Evolutionary conservation across 1,140 invertebrate genomes (phyloP).

Genomic region (Lepidurus arcticus): DNA sequence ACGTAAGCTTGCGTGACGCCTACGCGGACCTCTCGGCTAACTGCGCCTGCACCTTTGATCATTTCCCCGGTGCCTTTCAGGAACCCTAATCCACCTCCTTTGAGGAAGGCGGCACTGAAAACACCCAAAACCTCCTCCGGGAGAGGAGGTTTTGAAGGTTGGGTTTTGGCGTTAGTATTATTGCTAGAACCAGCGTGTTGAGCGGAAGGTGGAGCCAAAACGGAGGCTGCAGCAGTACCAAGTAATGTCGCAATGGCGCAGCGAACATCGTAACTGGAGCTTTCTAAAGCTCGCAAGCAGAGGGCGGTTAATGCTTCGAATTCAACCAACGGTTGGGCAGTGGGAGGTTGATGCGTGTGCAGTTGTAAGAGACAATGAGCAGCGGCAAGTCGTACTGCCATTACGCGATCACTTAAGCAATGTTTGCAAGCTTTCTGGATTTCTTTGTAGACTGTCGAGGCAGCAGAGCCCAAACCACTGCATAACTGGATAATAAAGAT

Average conservation of each 20-base stretch:
- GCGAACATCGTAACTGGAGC: conserved; percentile 89
- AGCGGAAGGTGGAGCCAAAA: conserved; percentile 52
- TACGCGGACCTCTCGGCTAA: conserved; percentile 91
- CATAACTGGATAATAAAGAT: conserved; percentile 52
- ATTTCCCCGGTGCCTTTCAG: conserved; percentile 91
- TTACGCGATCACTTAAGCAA: conserved; percentile 79
- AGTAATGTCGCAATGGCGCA: conserved; percentile 86
- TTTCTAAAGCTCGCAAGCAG: conserved; percentile 86
- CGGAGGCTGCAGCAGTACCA: conserved; percentile 76
- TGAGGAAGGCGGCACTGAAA: conserved; percentile 87
- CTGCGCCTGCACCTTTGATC: conserved; percentile 86
- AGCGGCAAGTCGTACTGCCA: conserved; percentile 82
- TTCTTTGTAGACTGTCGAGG: conserved; percentile 80
- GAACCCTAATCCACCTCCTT: conserved; percentile 83
- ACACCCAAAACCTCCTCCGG: conserved; percentile 87
- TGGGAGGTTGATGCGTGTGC: conserved; percentile 59
- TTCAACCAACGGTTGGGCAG: conserved; percentile 78
- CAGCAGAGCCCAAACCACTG: conserved; percentile 79
- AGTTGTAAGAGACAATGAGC: conserved; percentile 82
- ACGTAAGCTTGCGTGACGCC: conserved; percentile 63
- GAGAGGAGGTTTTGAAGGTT: conserved; percentile 49
- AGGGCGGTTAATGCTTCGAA: conserved; percentile 81
- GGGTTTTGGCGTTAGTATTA: conserved; percentile 16
- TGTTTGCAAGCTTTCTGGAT: conserved; percentile 82
- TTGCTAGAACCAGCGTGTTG: conserved; percentile 35